Percentiles rank a stretch among this genome's conserved stretches.
phyloP scores from a whole-genome alignment of 2,113 vertebrate genomes.

The Mugil cephalus region DNA sequence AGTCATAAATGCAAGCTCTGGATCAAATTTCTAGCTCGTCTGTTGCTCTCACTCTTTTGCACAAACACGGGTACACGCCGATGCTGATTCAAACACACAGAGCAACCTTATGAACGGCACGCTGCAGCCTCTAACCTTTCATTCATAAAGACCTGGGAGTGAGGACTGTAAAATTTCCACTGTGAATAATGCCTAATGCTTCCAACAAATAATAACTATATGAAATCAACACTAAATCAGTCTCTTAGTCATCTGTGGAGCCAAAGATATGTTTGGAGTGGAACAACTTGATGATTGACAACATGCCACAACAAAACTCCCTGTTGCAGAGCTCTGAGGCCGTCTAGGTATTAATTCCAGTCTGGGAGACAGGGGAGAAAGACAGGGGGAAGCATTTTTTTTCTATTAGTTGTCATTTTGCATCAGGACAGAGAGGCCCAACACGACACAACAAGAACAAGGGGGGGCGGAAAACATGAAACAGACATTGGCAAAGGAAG shows the following conservation, averaged over 20 bases:
- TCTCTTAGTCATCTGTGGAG: constrained; percentile 41
- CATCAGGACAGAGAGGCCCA: constrained; percentile 37
- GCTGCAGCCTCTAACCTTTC: constrained; percentile 43
- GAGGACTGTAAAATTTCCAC: constrained; percentile 11
- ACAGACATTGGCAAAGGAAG: constrained; percentile 29
- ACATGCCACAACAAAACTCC: constrained; percentile 74
- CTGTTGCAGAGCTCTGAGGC: constrained; percentile 39
- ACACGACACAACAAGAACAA: constrained; percentile 34
- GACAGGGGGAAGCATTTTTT: not conserved
- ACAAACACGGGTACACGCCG: constrained; percentile 48
- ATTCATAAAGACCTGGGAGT: constrained; percentile 48
- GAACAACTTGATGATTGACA: constrained; percentile 71
- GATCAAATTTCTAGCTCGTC: constrained; percentile 72
- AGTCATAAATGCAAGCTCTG: constrained; percentile 73
- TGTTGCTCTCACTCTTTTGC: constrained; percentile 33
- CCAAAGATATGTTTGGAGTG: constrained; percentile 51
- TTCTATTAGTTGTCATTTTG: constrained; percentile 55
- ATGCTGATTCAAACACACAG: constrained; percentile 56
- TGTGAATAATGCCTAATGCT: constrained; percentile 19
- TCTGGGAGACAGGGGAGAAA: constrained; percentile 41
- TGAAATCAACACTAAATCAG: constrained; percentile 50
- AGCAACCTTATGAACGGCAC: constrained; percentile 37
- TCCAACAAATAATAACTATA: constrained; percentile 40
- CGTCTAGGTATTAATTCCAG: constrained; percentile 63
- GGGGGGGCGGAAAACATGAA: constrained; percentile 27